Conservation (phyloP, 37 sponge, comb jelly and placozoan genomes). For the Oscarella lobularis region DNA sequence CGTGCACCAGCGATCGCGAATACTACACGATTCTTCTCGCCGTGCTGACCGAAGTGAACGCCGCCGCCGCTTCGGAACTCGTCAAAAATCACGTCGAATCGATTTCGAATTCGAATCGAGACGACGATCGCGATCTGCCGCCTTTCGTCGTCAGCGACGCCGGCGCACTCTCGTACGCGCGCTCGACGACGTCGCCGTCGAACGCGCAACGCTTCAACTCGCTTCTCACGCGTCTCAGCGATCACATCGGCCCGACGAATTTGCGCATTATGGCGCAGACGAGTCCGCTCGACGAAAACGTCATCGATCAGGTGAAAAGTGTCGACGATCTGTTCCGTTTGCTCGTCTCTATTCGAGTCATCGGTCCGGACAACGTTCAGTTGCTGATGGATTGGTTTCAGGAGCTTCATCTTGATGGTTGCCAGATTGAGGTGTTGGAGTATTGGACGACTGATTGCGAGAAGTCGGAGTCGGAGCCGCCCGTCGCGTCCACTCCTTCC, state of each 20-base stretch:
- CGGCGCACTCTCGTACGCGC: background rate
- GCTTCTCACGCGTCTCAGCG: background rate
- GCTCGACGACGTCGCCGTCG: background rate
- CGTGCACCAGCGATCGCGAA: background rate
- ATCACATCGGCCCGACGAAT: background rate
- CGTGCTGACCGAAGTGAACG: background rate
- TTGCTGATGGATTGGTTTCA: background rate
- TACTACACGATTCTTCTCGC: background rate
- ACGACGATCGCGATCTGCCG: background rate
- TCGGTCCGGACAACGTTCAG: conserved; percentile 2
- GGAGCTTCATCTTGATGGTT: background rate
- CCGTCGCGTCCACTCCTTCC: no score
- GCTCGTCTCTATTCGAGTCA: background rate
- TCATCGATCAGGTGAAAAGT: background rate
- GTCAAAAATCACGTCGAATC: background rate
- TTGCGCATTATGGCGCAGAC: background rate
- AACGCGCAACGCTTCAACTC: background rate
- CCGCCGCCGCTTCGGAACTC: background rate
- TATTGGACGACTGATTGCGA: no score
- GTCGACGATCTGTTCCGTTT: background rate
- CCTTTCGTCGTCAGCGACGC: background rate
- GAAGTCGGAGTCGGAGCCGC: no score
- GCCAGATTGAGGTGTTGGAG: background rate
- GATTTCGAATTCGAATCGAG: no score
- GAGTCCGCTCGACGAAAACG: background rate